phyloP scores from a whole-genome alignment of 2,888 invertebrate species.

The Ferrisia virgata region DNA sequence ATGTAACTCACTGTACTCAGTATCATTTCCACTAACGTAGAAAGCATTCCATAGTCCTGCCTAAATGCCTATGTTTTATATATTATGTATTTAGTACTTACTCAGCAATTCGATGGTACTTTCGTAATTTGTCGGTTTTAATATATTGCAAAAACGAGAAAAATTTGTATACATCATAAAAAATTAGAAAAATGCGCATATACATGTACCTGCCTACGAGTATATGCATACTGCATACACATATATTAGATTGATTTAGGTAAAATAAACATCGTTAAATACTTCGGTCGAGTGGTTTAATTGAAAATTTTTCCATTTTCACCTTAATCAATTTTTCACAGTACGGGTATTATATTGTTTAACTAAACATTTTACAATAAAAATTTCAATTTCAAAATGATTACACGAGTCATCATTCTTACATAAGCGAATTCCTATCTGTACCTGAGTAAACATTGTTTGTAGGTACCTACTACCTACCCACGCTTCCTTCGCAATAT shows the following conservation, averaged over 20 bases:
- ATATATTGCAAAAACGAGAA: too few relatives aligned
- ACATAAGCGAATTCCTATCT: too few relatives aligned
- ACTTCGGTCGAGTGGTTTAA: background rate
- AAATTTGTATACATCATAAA: background rate
- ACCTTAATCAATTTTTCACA: background rate
- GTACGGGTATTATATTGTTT: background rate
- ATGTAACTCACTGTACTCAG: too few relatives aligned
- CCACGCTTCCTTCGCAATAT: too few relatives aligned
- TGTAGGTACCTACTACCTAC: too few relatives aligned
- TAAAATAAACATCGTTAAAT: constrained; percentile 1
- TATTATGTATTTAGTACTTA: too few relatives aligned
- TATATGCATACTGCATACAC: background rate
- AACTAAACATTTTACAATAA: background rate
- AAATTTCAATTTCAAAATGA: background rate
- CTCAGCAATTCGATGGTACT: too few relatives aligned
- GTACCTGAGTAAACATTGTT: too few relatives aligned
- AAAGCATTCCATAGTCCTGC: too few relatives aligned
- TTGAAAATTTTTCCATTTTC: background rate
- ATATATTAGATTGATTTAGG: background rate
- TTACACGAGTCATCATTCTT: background rate
- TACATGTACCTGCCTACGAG: background rate
- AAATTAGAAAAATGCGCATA: background rate
- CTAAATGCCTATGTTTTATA: too few relatives aligned
- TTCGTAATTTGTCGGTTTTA: too few relatives aligned
- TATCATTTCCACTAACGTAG: too few relatives aligned